Evolutionary conservation across 2,888 invertebrate genomes (phyloP), one percentile per base, ranked within the genome.

Genomic region (Noctua fimbriata): DNA sequence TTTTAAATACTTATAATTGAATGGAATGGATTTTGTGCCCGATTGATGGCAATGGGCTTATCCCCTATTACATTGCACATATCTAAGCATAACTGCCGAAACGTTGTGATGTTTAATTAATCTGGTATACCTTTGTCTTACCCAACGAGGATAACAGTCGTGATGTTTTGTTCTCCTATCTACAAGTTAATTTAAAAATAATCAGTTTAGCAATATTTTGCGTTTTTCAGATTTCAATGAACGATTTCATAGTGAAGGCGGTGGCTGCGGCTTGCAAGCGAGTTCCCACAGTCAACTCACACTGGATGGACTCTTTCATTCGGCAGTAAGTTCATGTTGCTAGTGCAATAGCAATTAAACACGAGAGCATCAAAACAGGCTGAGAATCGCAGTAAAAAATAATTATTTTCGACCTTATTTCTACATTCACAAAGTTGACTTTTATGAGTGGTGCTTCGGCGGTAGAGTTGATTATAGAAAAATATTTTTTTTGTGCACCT

Each of bases 181-280:
- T 58, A 12, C 28, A 60, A 28, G 28, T 60, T 28, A 28, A 28
- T 60, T 32, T 14, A 18, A 60, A 16, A 63, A 18, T 63, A 60
- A 60, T 60, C n/a, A 60, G 14, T 32, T 32, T 6, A 32, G 9
- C 18, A 18, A 63, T 21, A 32, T 41, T 67, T 14, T 47, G 16
- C 55, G 47, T 75, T 69, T 84, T 75, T 24, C 92, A 97, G 97
- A 85, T 99, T 32, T 99, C 99, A 63, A 98, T 99, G 9, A 99
- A 99, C 93, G 99, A 99, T 96, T 99, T 99, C 92, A 98, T 99
- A 75, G 98, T 99, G 75, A 99, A 99, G 95, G 99, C 99, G 0
- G 98, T 98, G 36, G 99, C 99, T 7, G 97, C 98, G 86, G 99
- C 99, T 10, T 98, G 98, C 92, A 98, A 98, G 92, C 98, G 98